Evolutionary conservation across 2,113 vertebrate genomes (phyloP), one percentile per base, ranked within the genome.

Genomic region (Tupaia chinensis): DNA sequence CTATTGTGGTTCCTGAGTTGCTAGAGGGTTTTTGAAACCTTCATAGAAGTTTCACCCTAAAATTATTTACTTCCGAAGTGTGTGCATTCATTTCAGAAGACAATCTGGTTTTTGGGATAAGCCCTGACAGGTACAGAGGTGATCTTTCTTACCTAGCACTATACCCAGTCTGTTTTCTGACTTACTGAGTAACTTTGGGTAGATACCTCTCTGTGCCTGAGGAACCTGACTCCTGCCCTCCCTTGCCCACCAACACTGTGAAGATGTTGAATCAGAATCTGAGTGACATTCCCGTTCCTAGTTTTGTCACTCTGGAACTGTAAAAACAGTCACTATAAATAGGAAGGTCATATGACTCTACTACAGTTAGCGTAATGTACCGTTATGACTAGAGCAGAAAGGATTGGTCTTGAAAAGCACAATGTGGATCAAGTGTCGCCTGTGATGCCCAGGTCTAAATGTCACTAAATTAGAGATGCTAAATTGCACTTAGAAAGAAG

Each of bases 1-100:
- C 74, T 17, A 34, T 93, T 72, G 89, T 96, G 80, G 74, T 92
- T 94, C 63, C 74, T 95, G 82, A 88, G 77, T 97, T 93, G 63
- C 54, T 74, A 66, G 53, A 73, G 25, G 34, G 34, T 68, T 89
- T 93, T 87, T 84, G 82, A 91, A 94, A 87, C 44, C 6, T 74
- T 80, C 66, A 80, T 60, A 77, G 73, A 88, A 90, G 22, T 53
- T 80, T 32, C 14, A 56, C 27, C 25, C 23, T 82, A 54, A 81
- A 89, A 83, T 32, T 32, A 63, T 69, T 82, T 80, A 76, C 44
- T 95, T 89, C 81, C 29, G 53, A 68, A 88, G 14, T 65, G 8
- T 20, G 17, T 82, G 4, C 65, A 2, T 91, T 94, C 25, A 7
- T 60, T 60, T 27, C 56, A 94, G 58, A 54, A 89, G 25, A 53